These are phyloP conservation scores for Hetaerina americana DNA, from an alignment of 1,140 invertebrate genomes.

Conservation along the genomic window DNA sequence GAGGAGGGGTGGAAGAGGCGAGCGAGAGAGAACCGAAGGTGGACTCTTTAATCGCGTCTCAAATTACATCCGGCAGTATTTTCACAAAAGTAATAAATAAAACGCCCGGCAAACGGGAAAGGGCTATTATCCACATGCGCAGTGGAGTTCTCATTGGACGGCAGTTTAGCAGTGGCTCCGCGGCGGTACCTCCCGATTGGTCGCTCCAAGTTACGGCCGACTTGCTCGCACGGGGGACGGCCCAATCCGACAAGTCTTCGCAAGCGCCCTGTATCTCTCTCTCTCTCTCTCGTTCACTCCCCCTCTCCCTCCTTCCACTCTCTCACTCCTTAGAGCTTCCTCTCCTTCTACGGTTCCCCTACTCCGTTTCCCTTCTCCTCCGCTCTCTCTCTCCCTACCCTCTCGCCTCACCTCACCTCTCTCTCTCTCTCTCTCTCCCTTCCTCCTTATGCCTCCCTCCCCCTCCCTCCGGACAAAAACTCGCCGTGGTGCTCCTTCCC, in stretches of 20 bases:
- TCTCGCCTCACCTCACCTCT: background rate
- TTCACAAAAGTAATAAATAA: conserved; percentile 14
- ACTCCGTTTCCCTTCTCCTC: background rate
- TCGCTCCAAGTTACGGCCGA: conserved; percentile 7
- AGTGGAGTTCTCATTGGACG: conserved; percentile 5
- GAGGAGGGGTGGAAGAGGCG: too few relatives aligned
- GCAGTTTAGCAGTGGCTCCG: conserved; percentile 3
- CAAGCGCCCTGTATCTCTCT: background rate
- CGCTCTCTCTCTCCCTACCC: background rate
- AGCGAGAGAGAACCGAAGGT: conserved; percentile 14
- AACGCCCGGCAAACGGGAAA: conserved; percentile 4
- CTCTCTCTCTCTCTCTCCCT: too few relatives aligned
- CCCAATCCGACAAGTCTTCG: background rate
- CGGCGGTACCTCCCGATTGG: conserved; percentile 5
- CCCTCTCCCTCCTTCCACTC: background rate
- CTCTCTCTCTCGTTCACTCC: background rate
- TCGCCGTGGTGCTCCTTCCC: too few relatives aligned
- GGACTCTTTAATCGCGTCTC: conserved; percentile 6
- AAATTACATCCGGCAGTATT: conserved; percentile 12
- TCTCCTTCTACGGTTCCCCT: background rate
- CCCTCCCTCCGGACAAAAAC: too few relatives aligned
- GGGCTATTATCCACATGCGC: conserved; percentile 10
- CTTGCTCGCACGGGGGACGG: background rate
- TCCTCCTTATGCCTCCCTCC: too few relatives aligned
- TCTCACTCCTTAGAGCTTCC: background rate